Conservation (phyloP, 1,140 invertebrate genomes). For the Nasonia giraulti region DNA sequence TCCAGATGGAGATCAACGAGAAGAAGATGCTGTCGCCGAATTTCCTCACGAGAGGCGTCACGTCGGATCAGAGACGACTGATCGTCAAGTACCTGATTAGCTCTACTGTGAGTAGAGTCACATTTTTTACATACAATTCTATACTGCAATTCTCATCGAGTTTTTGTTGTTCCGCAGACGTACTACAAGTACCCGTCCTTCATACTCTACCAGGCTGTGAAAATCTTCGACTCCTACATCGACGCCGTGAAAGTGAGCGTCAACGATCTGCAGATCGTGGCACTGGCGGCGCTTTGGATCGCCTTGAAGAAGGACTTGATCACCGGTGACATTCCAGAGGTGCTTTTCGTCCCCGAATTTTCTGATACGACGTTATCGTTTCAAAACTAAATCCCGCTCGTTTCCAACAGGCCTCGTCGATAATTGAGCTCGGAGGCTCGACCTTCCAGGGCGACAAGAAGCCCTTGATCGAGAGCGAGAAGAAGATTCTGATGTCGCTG, state of each 20-base stretch:
- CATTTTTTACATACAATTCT: not conserved
- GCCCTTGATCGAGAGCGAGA: conserved; percentile 54
- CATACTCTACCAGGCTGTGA: conserved; percentile 59
- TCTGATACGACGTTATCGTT: too few species aligned
- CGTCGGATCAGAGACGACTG: conserved; percentile 55
- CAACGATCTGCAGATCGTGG: conserved; percentile 52
- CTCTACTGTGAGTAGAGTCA: conserved; percentile 49
- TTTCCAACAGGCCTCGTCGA: conserved; percentile 51
- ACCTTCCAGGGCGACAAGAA: conserved; percentile 46
- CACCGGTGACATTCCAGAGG: conserved; percentile 55
- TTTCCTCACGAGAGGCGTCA: conserved; percentile 51
- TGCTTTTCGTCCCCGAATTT: conserved; percentile 19
- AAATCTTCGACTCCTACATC: conserved; percentile 58
- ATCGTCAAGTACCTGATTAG: conserved; percentile 56
- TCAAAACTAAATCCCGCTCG: not conserved
- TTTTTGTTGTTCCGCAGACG: conserved; percentile 38
- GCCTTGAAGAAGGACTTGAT: conserved; percentile 55
- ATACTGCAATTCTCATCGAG: not conserved
- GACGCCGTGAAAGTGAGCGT: conserved; percentile 35
- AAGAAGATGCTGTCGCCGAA: conserved; percentile 34
- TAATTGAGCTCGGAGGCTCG: conserved; percentile 51
- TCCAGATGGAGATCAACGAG: conserved; percentile 41
- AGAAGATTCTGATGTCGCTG: conserved; percentile 52
- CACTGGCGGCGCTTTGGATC: conserved; percentile 61
- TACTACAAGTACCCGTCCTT: conserved; percentile 53